Base-by-base conservation (phyloP, 1,140 invertebrate species). In the Drosophila arizonae region DNA sequence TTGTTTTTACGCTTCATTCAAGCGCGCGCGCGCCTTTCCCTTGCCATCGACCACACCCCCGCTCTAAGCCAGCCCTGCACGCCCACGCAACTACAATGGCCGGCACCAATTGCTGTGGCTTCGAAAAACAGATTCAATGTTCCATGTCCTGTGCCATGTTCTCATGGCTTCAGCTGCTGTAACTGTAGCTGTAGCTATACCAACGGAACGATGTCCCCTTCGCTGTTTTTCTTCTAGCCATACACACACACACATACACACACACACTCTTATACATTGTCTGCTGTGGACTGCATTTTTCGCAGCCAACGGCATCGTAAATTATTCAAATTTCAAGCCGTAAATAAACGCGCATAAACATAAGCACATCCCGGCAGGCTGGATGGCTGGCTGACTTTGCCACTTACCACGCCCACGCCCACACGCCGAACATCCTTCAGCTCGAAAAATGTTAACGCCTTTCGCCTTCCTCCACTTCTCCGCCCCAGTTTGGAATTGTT, bases 261-360 rank as follows among this genome's bases (percentile, higher is more conserved):
- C 15, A 48, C 21, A 26, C 28, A 52, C 15, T 24, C 57, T 56
- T 65, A n/a, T 21, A n/a, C 50, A 30, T 41, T 55, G 55, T 30
- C 33, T 67, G 55, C 24, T n/a, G 21, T 50, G 33, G 21, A 57
- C 28, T 78, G 76, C 63, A 75, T 75, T 79, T 68, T 61, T 75
- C 11, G 66, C n/a, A 54, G 21, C 56, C 73, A 48, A 41, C 55
- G 70, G 51, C 69, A 67, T 82, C 84, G 70, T 87, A 87, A 88
- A 88, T 87, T 87, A 87, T 87, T 87, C 79, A 87, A 88, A 79
- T 87, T 86, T 79, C 52, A 57, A 87, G 82, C 88, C 82, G 79
- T 87, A 87, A 88, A 87, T 88, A 87, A 84, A 65, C 55, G 84
- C 28, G 61, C 79, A 82, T 88, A 88, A 87, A 84, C 82, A 88